These are phyloP conservation scores for Oscheius sp. DNA, from an alignment of 2,888 invertebrate genomes.

Conservation along the genomic window DNA sequence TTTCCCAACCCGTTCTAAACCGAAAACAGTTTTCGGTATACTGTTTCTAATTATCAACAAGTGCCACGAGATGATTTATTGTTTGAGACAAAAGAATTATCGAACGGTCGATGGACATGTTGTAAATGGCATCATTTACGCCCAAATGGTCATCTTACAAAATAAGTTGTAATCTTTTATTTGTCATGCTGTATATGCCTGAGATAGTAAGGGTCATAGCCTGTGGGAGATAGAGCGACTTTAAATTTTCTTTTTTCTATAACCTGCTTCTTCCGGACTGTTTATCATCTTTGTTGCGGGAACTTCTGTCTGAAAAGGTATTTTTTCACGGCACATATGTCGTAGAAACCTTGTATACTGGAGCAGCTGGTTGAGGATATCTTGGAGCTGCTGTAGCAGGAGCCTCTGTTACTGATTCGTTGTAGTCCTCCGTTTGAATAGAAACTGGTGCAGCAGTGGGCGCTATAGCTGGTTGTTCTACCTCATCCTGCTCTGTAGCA, in stretches of 20 bases:
- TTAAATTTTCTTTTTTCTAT: too few species aligned
- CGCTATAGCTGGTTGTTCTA: background rate
- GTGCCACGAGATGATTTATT: background rate
- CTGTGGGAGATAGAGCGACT: background rate
- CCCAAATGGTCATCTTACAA: too few species aligned
- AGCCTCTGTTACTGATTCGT: background rate
- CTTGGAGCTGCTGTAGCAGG: background rate
- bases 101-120: background rate
- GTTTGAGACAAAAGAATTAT: background rate
- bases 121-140: conserved; percentile 9
- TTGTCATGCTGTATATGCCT: background rate
- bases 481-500: too few species aligned
- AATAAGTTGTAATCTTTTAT: background rate
- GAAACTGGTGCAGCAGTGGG: conserved; percentile 3
- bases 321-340: background rate
- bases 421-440: too few species aligned
- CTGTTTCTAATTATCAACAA: background rate
- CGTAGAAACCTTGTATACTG: background rate
- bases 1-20: too few species aligned
- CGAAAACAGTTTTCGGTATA: too few species aligned
- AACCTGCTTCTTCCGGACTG: conserved; percentile 29
- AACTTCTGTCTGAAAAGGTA: background rate
- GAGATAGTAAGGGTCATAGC: background rate
- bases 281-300: conserved; percentile 19
- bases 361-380: conserved; percentile 28